Base-by-base conservation (phyloP, 2,797 vertebrate species). In the Lycodopsis pacificus region DNA sequence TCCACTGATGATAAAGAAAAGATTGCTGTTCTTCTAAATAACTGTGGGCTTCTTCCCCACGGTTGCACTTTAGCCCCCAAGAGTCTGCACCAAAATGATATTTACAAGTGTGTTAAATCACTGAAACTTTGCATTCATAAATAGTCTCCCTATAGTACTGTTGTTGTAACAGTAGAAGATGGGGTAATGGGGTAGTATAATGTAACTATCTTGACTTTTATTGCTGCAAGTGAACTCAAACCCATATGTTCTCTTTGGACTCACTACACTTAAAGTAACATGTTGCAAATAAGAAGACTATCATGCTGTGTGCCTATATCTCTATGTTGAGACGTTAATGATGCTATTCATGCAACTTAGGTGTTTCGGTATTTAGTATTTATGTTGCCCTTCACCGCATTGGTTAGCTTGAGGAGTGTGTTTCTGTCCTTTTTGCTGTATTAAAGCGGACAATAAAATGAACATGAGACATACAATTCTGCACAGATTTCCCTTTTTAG, bases 161-260 rank as follows among this genome's bases (percentile, higher is more conserved):
- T 20, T 46, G 32, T n/a, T 51, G 32, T 13, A 74, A 54, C 15
- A 53, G 54, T 70, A 71, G 51, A 62, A 65, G 49, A 40, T 64
- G 14, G 54, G 42, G 20, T 64, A 63, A 81, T 64, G n/a, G 27
- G 64, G 42, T 65, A 59, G 56, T 76, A 65, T 76, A 76, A 76
- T 72, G 42, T 65, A 71, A 68, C 34, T 78, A 48, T 65, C 38
- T 70, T 59, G 75, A 38, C 46, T 72, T 81, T 79, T 70, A 81
- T 62, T 65, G 34, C 73, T 73, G 27, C 30, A 65, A 68, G 51
- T 76, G 13, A 85, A 76, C 44, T 48, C 13, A 70, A 76, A 82
- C 12, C 65, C 59, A 51, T 66, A 63, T 20, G 36, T 76, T 81
- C 1, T 42, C 36, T 64, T 77, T 58, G 58, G 8, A 51, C 9